Base-by-base conservation (phyloP, 2,113 vertebrate species). In the Cranoglanis bouderius region DNA sequence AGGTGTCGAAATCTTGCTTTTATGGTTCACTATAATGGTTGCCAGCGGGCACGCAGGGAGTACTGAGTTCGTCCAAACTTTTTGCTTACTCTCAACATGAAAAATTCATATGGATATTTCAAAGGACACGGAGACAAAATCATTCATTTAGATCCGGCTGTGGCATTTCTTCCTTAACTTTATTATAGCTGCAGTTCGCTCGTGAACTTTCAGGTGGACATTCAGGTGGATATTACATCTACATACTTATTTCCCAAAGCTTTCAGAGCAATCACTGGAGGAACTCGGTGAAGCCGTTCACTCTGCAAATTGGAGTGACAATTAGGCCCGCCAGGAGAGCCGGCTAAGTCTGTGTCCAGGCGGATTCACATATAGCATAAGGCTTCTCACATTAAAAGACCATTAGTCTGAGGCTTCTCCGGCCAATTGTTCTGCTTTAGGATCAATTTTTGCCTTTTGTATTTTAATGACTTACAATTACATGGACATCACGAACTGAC, bases 301-400 rank as follows among this genome's bases (percentile, higher is more conserved):
- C 87, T 78, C 49, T 49, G 80, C 87, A 91, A 91, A 88, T 86
- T 88, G 74, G 43, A 82, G 57, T 84, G 82, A 78, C 86, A 88
- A 85, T 77, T 80, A 80, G 49, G 74, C 65, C 90, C 57, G 32
- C 18, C 53, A 65, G 75, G 89, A 85, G 32, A 12, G 35, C 38
- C 49, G 12, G 51, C n/a, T 87, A 87, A 87, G 82, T 0, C 21
- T 49, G 51, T 70, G 61, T 84, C 80, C 63, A n/a, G 53, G 70
- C 59, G 67, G 26, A 65, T 88, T 80, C 40, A 83, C 65, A 82
- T 43, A 43, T 55, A 55, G 86, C 59, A n/a, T 61, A 18, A 49
- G 26, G 21, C 81, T 5, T 8, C 43, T 75, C 53, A 46, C 53
- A 75, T 74, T 85, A 24, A 84, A 67, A 32, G 38, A 26, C 82